Percentiles rank a stretch among this genome's conserved stretches.
These are phyloP conservation scores for Thamnophis elegans DNA, from an alignment of 2,797 vertebrate genomes.

Conservation along the genomic window DNA sequence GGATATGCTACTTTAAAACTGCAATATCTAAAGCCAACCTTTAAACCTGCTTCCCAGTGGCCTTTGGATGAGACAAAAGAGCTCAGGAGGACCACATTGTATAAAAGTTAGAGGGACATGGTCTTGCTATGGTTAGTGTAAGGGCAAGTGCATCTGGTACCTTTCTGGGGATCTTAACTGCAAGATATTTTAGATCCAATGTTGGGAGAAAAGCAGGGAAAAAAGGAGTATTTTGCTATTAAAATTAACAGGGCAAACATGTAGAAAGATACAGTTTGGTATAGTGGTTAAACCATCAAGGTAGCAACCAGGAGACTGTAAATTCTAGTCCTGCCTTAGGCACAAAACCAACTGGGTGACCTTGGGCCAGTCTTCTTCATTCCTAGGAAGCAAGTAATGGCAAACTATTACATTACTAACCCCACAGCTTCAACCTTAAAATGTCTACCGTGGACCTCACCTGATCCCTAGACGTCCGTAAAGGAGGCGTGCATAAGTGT, in stretches of 20 bases:
- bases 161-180: background rate
- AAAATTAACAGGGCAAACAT: background rate
- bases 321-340: background rate
- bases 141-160: background rate
- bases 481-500: too few species aligned
- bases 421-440: too few species aligned
- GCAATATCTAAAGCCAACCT: background rate
- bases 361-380: background rate
- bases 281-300: background rate
- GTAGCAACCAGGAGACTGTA: background rate
- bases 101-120: background rate
- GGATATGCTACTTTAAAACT: background rate
- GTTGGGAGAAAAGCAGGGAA: background rate
- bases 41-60: background rate
- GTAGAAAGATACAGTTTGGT: background rate
- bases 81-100: background rate
- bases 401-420: background rate
- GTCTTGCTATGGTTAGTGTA: background rate
- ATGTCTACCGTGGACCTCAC: too few species aligned
- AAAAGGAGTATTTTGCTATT: background rate
- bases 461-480: too few species aligned
- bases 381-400: background rate
- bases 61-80: background rate
- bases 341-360: background rate
- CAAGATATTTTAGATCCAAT: background rate